Evolutionary conservation across 2,797 vertebrate species (phyloP).

Genomic region (Peromyscus aztecus): DNA sequence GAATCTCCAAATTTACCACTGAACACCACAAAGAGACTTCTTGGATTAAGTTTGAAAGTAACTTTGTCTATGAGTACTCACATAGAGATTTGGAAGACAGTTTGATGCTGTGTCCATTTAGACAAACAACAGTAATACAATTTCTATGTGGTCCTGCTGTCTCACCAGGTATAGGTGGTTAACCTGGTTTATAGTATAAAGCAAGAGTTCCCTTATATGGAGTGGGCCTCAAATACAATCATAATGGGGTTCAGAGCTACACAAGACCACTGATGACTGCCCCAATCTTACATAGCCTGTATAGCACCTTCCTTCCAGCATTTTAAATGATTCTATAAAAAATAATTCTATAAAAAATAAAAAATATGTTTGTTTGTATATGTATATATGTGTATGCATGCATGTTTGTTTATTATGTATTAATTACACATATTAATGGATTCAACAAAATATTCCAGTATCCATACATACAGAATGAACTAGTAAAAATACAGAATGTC

Average conservation of each 20-base stretch:
- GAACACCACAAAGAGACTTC: background rate
- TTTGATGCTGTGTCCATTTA: background rate
- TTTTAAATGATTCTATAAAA: background rate
- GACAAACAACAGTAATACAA: background rate
- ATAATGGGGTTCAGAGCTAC: background rate
- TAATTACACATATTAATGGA: background rate
- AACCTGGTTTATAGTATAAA: background rate
- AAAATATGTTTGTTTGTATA: background rate
- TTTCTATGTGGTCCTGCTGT: background rate
- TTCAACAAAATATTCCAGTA: background rate
- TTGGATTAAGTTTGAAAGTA: background rate
- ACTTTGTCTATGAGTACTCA: background rate
- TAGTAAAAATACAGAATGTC: background rate
- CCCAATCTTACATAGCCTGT: background rate
- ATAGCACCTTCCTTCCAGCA: background rate
- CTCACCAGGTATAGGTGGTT: background rate
- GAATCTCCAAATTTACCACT: background rate
- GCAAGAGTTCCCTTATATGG: background rate
- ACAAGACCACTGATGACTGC: background rate
- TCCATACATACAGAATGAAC: background rate
- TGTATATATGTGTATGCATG: background rate
- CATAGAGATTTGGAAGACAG: background rate
- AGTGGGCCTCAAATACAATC: background rate
- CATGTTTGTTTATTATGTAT: background rate
- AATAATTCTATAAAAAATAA: no score